Conservation (phyloP, 2,113 vertebrate genomes). For the Coptodon bakossiorum region DNA sequence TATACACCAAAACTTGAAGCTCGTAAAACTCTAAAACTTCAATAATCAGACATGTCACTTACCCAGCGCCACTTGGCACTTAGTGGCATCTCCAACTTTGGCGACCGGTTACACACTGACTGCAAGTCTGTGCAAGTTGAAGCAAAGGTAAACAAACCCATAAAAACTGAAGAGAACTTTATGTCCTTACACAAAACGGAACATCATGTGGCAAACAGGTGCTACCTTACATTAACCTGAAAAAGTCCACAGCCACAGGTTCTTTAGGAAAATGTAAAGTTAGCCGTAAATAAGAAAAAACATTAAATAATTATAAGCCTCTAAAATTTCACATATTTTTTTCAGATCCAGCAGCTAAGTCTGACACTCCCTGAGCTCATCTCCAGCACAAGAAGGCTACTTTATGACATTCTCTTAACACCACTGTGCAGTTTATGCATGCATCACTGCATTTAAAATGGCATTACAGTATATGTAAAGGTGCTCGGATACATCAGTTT, state of each 20-base stretch:
- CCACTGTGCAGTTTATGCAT: neutral
- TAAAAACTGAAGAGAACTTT: neutral
- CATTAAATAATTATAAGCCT: neutral
- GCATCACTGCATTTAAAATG: neutral
- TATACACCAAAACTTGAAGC: neutral
- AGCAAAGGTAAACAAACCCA: neutral
- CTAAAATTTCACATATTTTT: neutral
- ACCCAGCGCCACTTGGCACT: neutral
- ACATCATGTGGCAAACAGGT: neutral
- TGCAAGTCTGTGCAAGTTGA: neutral
- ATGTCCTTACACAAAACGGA: neutral
- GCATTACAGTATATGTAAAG: neutral
- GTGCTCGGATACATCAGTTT: rapidly evolving
- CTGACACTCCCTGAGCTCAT: neutral
- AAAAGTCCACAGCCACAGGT: neutral
- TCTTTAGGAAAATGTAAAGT: neutral
- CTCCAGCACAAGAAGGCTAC: neutral
- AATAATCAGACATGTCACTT: neutral
- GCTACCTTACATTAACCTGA: neutral
- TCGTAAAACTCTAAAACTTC: rapidly evolving
- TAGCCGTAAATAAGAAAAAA: neutral
- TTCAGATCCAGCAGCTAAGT: neutral
- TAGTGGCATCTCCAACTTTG: neutral
- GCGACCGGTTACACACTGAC: neutral
- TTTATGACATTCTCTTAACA: neutral